Conservation (phyloP, 2,888 invertebrate species). For the Phortica okadai region DNA sequence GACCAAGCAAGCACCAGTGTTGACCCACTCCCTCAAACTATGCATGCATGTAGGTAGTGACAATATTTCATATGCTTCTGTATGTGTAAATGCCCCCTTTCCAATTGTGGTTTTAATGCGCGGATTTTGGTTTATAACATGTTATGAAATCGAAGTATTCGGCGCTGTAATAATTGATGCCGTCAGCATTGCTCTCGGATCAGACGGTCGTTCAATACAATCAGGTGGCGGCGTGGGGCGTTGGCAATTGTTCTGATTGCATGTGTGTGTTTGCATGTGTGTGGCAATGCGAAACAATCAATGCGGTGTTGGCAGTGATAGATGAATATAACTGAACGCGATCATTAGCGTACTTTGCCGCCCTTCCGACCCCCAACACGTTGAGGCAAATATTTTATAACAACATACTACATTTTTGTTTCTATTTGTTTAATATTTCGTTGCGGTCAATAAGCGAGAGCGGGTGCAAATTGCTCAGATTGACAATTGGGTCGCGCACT, state of each 20-base stretch:
- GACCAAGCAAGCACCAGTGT: not conserved
- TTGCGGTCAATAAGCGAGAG: not conserved
- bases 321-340: slow-evolving; percentile 50
- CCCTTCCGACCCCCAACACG: not conserved
- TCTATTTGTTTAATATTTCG: not conserved
- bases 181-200: slow-evolving; percentile 11
- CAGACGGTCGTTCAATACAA: not conserved
- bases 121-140: not conserved
- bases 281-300: slow-evolving; percentile 49
- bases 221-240: not conserved
- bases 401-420: not conserved
- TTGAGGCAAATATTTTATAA: not conserved
- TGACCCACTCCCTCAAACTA: slow-evolving; percentile 17
- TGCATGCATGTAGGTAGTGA: not conserved
- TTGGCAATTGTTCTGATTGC: slow-evolving; percentile 33
- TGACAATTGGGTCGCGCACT: slow-evolving; percentile 18
- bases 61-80: not conserved
- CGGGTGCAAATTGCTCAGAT: slow-evolving; percentile 16
- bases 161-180: slow-evolving; percentile 18
- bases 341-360: slow-evolving; percentile 57
- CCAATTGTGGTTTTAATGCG: not conserved
- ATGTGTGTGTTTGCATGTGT: not conserved
- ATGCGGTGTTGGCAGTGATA: slow-evolving; percentile 64
- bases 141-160: slow-evolving; percentile 13
- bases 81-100: not conserved